Evolutionary conservation across 2,797 vertebrate genomes (phyloP).

Genomic region (Pipistrellus kuhlii): DNA sequence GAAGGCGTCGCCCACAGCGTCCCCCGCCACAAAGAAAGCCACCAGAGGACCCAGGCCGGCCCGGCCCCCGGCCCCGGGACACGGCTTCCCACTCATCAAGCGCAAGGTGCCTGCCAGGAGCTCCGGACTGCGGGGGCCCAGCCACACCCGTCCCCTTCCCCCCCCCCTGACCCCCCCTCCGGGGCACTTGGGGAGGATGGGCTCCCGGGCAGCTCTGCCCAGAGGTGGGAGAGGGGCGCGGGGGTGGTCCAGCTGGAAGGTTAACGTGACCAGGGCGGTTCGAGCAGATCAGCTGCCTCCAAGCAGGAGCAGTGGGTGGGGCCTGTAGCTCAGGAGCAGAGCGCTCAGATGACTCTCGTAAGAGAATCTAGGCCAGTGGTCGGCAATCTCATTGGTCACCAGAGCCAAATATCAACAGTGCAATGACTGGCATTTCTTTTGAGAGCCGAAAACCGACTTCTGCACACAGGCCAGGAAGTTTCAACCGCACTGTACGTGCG

Average conservation of each 20-base stretch:
- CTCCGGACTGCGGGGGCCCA: background rate
- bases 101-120: slow-evolving; percentile 90
- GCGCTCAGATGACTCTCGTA: background rate
- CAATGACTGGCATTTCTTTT: no score
- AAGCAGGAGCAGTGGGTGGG: background rate
- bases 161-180: background rate
- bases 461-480: no score
- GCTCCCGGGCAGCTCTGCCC: background rate
- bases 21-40: slow-evolving; percentile 87
- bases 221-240: background rate
- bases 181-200: background rate
- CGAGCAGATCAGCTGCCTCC: background rate
- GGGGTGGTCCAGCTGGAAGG: background rate
- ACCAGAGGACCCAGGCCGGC: slow-evolving; percentile 92
- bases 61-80: slow-evolving; percentile 92
- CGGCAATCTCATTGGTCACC: no score
- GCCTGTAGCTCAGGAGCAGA: background rate
- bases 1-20: slow-evolving; percentile 91
- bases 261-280: background rate
- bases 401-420: no score
- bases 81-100: slow-evolving; percentile 95
- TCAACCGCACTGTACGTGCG: no score
- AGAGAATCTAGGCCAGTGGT: no score
- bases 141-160: background rate
- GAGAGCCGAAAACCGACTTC: no score